These are phyloP conservation scores for Anagyrus pseudococci DNA, from an alignment of 2,888 invertebrate species.

Conservation along the genomic window DNA sequence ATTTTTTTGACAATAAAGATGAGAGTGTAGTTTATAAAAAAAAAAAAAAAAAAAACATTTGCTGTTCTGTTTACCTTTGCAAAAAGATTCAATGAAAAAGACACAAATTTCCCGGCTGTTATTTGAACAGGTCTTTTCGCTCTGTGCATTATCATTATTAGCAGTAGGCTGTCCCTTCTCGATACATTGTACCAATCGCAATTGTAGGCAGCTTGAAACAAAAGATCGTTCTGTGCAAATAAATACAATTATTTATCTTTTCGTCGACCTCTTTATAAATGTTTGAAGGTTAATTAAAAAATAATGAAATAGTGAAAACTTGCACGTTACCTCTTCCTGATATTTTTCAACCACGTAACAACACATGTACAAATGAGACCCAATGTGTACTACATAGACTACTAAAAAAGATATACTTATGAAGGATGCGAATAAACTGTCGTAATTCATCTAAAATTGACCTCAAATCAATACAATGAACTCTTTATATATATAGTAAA, in stretches of 20 bases:
- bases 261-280: neutral
- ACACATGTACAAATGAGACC: too few species aligned
- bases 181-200: conserved; percentile 39
- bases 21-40: too few species aligned
- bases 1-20: neutral
- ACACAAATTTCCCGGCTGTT: conserved; percentile 41
- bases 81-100: conserved; percentile 35
- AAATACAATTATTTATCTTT: too few species aligned
- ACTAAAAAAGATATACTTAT: too few species aligned
- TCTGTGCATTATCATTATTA: conserved; percentile 40
- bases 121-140: conserved; percentile 36
- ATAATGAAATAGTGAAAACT: too few species aligned
- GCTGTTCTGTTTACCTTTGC: conserved; percentile 23
- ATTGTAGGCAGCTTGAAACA: conserved; percentile 21
- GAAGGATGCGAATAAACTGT: too few species aligned
- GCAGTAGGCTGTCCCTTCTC: conserved; percentile 26
- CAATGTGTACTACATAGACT: too few species aligned
- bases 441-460: too few species aligned
- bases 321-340: conserved; percentile 28
- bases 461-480: conserved; percentile 7
- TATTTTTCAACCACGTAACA: conserved; percentile 30
- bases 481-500: too few species aligned
- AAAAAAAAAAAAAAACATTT: neutral
- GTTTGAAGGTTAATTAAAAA: too few species aligned
- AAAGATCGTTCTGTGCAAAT: conserved; percentile 28